A percentile compares a stretch with the other conserved stretches of the same genome.
phyloP scores from a whole-genome alignment of 2,113 vertebrate genomes.

The Chamaetylas fuelleborni region DNA sequence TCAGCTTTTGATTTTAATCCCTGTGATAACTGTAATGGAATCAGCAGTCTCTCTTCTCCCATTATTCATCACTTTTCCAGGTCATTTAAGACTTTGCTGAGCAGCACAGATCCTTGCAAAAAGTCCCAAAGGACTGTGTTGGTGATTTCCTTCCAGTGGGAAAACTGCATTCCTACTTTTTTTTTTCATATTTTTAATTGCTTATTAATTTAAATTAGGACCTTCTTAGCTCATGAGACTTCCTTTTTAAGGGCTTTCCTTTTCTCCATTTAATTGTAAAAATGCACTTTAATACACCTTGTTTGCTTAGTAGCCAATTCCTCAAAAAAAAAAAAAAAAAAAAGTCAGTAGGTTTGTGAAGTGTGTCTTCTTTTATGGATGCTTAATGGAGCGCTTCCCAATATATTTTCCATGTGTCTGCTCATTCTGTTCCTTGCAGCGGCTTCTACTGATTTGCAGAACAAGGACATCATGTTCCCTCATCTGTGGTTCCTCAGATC shows the following conservation, averaged over 20 bases:
- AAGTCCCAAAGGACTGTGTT: neutral
- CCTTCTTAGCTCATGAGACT: neutral
- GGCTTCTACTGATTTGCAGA: neutral
- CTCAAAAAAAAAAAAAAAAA: neutral
- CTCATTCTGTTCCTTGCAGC: neutral
- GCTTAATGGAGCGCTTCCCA: neutral
- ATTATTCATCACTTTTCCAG: conserved; percentile 46
- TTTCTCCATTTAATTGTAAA: neutral
- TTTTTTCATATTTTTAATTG: neutral
- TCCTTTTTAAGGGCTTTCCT: neutral
- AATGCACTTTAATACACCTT: neutral
- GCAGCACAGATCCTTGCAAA: neutral
- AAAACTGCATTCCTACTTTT: neutral
- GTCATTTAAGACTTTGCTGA: conserved; percentile 48
- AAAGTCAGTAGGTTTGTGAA: neutral
- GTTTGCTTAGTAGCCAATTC: neutral
- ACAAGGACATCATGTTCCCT: neutral
- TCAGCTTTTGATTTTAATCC: conserved; percentile 40
- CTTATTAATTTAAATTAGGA: neutral
- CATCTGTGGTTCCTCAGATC: neutral
- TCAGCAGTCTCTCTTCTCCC: conserved; percentile 14
- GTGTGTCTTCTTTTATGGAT: neutral
- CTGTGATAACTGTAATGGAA: neutral
- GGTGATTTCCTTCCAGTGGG: neutral
- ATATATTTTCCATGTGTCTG: neutral